These are phyloP conservation scores for Garrulus glandarius DNA, from an alignment of 2,797 vertebrate species.

Conservation along the genomic window DNA sequence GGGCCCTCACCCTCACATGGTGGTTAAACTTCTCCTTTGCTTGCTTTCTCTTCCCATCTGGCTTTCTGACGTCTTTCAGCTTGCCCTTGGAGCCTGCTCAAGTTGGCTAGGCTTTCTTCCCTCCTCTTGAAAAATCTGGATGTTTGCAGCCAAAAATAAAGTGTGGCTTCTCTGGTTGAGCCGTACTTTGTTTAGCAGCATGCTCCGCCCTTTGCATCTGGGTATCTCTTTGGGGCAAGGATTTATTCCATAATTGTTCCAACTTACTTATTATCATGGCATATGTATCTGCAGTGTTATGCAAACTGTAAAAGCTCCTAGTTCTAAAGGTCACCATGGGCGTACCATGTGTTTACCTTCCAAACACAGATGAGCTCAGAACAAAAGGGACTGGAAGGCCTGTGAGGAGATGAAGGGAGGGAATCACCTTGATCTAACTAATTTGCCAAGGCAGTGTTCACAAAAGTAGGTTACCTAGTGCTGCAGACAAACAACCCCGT, in stretches of 20 bases:
- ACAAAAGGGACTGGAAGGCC: neutral
- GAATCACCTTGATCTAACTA: neutral
- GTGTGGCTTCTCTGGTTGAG: neutral
- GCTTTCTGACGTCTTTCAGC: neutral
- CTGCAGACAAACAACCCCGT: neutral
- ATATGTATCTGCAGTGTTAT: conserved; percentile 23
- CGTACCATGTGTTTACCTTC: conserved; percentile 12
- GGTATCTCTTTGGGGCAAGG: conserved; percentile 24
- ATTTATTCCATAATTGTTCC: conserved; percentile 31
- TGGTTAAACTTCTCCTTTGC: neutral
- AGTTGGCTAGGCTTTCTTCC: neutral
- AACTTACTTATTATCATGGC: neutral
- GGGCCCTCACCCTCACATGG: fast-evolving
- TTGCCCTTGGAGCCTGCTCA: neutral
- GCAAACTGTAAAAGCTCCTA: conserved; percentile 20
- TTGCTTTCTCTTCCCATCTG: neutral
- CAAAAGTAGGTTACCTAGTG: neutral
- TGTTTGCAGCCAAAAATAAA: neutral
- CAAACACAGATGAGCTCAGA: neutral
- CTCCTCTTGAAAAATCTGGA: neutral
- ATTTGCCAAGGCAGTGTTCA: neutral
- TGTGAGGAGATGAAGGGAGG: neutral
- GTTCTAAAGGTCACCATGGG: conserved; percentile 33
- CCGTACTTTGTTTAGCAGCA: neutral
- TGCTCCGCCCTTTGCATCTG: neutral